A percentile compares a stretch with the other conserved stretches of the same genome.
Conservation (phyloP, 2,113 vertebrate species). For the Dromiciops gliroides region DNA sequence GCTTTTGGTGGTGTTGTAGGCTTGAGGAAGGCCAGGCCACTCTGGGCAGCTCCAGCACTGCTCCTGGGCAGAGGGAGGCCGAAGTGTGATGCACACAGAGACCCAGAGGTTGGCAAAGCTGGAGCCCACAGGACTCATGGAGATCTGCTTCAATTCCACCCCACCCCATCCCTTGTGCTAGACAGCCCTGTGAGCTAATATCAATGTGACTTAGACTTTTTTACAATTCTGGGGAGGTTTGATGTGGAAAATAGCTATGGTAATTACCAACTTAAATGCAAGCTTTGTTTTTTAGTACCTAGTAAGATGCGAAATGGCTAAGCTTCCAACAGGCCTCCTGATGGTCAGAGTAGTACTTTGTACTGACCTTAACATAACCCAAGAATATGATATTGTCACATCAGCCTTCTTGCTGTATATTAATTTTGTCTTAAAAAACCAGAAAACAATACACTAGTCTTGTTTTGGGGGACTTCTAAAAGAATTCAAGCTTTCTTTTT, state of each 20-base stretch:
- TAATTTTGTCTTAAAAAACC: slow-evolving; percentile 21
- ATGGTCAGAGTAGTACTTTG: background rate
- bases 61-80: background rate
- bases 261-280: background rate
- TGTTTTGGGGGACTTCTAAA: slow-evolving; percentile 21
- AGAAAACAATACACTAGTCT: slow-evolving; percentile 14
- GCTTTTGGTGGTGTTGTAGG: background rate
- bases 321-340: background rate
- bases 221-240: background rate
- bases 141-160: background rate
- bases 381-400: background rate
- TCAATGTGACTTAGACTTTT: background rate
- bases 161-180: background rate
- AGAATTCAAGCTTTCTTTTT: slow-evolving; percentile 4
- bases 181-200: background rate
- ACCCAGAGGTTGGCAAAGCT: rapidly evolving
- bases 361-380: background rate
- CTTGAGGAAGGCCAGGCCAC: background rate
- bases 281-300: background rate
- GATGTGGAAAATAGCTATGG: background rate
- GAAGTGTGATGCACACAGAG: background rate
- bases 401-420: background rate
- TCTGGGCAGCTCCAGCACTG: background rate
- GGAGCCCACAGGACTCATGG: background rate
- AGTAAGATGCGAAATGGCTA: background rate